A percentile compares a stretch with the other conserved stretches of the same genome.
phyloP scores from a whole-genome alignment of 2,113 vertebrate genomes.

The Narcine bancroftii region DNA sequence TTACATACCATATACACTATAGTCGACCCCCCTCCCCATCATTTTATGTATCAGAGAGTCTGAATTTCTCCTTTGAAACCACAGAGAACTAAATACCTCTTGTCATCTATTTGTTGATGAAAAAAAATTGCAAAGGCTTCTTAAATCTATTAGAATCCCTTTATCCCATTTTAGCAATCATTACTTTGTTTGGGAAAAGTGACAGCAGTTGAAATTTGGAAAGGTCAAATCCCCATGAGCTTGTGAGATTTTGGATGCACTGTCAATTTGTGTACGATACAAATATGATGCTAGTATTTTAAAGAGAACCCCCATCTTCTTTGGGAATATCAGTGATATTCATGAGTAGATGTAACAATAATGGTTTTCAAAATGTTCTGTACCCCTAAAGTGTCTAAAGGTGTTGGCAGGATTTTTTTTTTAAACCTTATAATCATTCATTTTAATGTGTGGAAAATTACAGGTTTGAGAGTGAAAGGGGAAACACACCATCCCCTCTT shows the following conservation, averaged over 20 bases:
- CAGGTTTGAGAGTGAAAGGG: not conserved
- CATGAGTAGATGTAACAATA: not conserved
- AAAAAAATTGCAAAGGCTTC: not conserved
- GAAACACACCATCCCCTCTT: too few relatives aligned
- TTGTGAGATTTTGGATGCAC: not conserved
- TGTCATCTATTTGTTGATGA: not conserved
- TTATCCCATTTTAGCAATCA: not conserved
- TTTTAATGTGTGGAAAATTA: not conserved
- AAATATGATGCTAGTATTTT: not conserved
- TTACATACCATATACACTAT: too few relatives aligned
- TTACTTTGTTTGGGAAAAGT: not conserved
- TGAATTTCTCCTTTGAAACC: not conserved
- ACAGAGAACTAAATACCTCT: not conserved
- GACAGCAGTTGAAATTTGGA: not conserved
- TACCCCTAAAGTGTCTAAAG: not conserved
- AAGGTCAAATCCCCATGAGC: not conserved
- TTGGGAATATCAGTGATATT: not conserved
- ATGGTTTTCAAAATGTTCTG: not conserved
- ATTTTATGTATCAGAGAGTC: not conserved
- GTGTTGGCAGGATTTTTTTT: not conserved
- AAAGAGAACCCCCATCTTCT: not conserved
- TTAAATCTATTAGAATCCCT: not conserved
- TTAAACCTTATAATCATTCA: not conserved
- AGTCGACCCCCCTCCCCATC: too few relatives aligned
- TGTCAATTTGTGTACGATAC: not conserved